Base-by-base conservation (phyloP, 2,797 vertebrate genomes). In the Nasua narica region DNA sequence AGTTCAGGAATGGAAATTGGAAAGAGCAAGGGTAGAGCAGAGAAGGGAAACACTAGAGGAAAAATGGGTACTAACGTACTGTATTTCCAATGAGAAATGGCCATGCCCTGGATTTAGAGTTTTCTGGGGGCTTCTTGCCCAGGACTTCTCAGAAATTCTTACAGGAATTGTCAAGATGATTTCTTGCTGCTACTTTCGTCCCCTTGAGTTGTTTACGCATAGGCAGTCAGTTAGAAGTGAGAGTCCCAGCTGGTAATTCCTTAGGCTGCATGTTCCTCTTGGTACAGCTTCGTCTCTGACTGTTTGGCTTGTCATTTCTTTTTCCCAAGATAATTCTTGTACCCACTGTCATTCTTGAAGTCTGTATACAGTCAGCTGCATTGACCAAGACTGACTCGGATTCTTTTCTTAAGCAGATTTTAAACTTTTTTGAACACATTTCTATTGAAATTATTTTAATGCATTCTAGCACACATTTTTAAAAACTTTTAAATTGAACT, bases 391-490 rank as follows among this genome's bases (percentile, higher is more conserved):
- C 29, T 54, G 46, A 13, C 21, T 67, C 69, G 4, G 40, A n/a
- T 78, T 54, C 6, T 93, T 67, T 70, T 37, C 43, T 77, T 69
- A 87, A 96, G 29, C 32, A 79, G n/a, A 85, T 81, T 84, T 96
- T 93, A 84, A 90, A 62, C 77, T 87, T 84, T 54, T 70, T 52
- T 62, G 48, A 70, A 52, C 52, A 48, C 32, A 76, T 69, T 81
- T 65, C 82, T 70, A 29, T 81, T 50, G 16, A 90, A 94, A 70
- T 86, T 91, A 74, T 67, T 79, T 82, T 82, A 62, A 23, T 74
- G 37, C 1, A 19, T 83, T 90, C 29, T 67, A 69, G 18, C 3
- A 65, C 7, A 29, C 18, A 27, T 76, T 95, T 87, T 78, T 54
- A 1, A 56, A 83, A 89, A 56, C 4, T 67, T 77, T 37, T 58